phyloP scores from a whole-genome alignment of 2,888 invertebrate genomes.

The Hesperia comma region DNA sequence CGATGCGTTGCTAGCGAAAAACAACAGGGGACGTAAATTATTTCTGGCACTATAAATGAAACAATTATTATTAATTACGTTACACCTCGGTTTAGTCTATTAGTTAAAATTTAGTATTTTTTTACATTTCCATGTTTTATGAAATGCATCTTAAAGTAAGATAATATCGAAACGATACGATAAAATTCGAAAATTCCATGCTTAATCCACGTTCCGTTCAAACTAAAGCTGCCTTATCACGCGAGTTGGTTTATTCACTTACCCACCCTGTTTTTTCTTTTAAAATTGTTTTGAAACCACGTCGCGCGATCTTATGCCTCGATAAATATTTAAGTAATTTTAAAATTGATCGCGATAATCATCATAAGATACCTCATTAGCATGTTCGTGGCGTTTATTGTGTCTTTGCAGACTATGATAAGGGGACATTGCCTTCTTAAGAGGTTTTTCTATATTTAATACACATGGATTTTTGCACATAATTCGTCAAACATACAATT shows the following conservation, averaged over 20 bases:
- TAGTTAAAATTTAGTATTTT: no score
- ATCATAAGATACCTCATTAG: conserved; percentile 19
- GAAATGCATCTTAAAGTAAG: no score
- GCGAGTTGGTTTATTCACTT: conserved; percentile 46
- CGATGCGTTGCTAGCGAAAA: no score
- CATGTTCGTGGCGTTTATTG: conserved; percentile 5
- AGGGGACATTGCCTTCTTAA: no score
- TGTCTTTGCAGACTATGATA: conserved; percentile 16
- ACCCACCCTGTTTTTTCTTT: conserved; percentile 29
- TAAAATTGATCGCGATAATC: conserved; percentile 28
- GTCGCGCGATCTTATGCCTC: conserved; percentile 24
- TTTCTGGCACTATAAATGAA: no score
- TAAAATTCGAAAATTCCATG: background rate
- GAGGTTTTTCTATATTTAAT: no score
- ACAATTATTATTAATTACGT: no score
- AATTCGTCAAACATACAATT: no score
- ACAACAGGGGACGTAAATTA: no score
- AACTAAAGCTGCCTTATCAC: conserved; percentile 47
- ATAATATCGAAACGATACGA: background rate
- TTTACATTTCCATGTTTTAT: no score
- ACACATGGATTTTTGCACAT: no score
- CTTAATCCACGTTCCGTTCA: conserved; percentile 28
- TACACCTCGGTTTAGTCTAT: no score
- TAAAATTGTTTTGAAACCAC: conserved; percentile 24
- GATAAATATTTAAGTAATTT: conserved; percentile 30